Base-by-base conservation (phyloP, 2,888 invertebrate species). In the Alcis repandata region DNA sequence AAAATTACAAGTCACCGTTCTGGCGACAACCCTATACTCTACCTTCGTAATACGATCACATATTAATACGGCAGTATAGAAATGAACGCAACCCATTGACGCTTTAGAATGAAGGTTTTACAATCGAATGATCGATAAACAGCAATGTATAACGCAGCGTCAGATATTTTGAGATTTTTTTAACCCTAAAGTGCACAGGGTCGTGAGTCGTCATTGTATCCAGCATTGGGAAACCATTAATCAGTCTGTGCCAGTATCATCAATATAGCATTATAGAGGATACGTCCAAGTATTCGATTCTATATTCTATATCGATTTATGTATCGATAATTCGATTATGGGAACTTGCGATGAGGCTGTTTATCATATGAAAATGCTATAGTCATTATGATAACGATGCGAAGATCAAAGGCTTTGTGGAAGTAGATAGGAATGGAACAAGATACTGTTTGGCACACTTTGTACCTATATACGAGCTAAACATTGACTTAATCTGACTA, bases 181-280 rank as follows among this genome's bases (percentile, higher is more conserved):
- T 78, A 77, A 79, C 79, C 82, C 80, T 75, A 74, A 82, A 84
- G 79, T 73, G 74, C 68, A 73, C 81, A 80, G 79, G 83, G 85
- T 80, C 76, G 73, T 76, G 73, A 77, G 80, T 79, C 79, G 82
- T 85, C 82, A 90, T 92, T 92, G 92, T 92, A 86, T 85, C 84
- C 83, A 84, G 85, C 80, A 86, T 84, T 83, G 85, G 78, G 79
- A 80, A 78, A 88, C 87, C 92, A 93, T 93, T 93, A 92, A 93
- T 93, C 92, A 92, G 93, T 92, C 92, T 92, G 87, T 86, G 84
- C 88, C 78, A 81, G 88, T 88, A 91, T 88, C 92, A 92, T 92
- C 92, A 92, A 92, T 93, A 92, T 89, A 92, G 81, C 88, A 91
- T 91, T 91, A 90, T 87, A 83, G 84, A 83, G 79, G 85, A 89